phyloP scores from a whole-genome alignment of 23 tunicate genomes.

The Aplidium turbinatum region DNA sequence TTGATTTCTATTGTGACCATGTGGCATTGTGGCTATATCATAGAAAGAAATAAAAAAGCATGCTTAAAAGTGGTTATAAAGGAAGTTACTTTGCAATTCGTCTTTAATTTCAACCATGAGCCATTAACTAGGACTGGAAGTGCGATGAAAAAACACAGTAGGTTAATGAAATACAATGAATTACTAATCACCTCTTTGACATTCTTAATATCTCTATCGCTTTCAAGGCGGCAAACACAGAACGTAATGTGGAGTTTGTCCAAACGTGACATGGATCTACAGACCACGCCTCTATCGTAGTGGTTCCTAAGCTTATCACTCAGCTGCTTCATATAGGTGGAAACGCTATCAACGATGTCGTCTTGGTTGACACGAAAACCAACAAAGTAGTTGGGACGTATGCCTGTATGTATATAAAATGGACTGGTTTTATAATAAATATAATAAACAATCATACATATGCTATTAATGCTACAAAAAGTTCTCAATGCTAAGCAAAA shows the following conservation, averaged over 20 bases:
- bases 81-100: too few relatives aligned
- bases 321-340: not conserved
- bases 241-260: constrained; percentile 38
- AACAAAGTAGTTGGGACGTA: constrained; percentile 30
- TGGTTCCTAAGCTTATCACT: not conserved
- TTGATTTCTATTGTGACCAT: too few relatives aligned
- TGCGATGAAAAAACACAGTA: not conserved
- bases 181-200: constrained; percentile 34
- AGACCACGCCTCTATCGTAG: not conserved
- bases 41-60: too few relatives aligned
- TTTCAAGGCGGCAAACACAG: constrained; percentile 43
- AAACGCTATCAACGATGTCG: constrained; percentile 1
- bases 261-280: not conserved
- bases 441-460: too few relatives aligned
- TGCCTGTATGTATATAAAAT: too few relatives aligned
- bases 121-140: not conserved
- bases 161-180: too few relatives aligned
- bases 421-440: too few relatives aligned
- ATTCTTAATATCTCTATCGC: constrained; percentile 23
- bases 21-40: too few relatives aligned
- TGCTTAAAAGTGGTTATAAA: too few relatives aligned
- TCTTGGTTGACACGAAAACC: constrained; percentile 21
- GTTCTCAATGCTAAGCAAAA: too few relatives aligned
- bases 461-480: too few relatives aligned
- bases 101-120: not conserved